Evolutionary conservation across 2,797 vertebrate genomes (phyloP).

Genomic region (Mormyrus proboscirostris): DNA sequence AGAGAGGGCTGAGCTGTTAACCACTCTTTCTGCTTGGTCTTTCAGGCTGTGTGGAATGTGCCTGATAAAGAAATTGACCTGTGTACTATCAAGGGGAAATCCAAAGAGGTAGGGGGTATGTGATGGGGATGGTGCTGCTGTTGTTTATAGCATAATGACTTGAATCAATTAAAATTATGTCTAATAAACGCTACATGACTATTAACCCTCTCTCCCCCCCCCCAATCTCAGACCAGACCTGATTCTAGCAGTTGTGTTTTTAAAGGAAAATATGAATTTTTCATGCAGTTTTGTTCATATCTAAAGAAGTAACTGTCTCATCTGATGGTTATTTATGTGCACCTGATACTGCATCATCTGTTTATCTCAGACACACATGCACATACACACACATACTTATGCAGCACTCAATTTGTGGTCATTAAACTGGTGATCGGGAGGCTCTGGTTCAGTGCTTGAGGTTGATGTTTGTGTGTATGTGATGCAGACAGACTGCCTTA

Average conservation of each 20-base stretch:
- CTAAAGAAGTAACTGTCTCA: too few species aligned
- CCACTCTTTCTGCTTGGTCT: neutral
- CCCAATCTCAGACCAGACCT: too few species aligned
- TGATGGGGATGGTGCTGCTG: neutral
- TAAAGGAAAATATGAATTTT: too few species aligned
- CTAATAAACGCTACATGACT: neutral
- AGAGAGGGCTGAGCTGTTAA: neutral
- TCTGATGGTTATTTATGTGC: too few species aligned
- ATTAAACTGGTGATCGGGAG: neutral
- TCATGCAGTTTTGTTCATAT: too few species aligned
- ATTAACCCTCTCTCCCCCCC: too few species aligned
- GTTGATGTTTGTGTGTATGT: neutral
- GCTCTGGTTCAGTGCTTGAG: neutral
- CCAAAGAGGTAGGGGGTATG: slow-evolving; percentile 71
- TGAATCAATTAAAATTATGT: neutral
- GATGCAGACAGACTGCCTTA: slow-evolving; percentile 71
- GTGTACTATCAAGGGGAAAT: slow-evolving; percentile 88
- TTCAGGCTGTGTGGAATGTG: slow-evolving; percentile 79
- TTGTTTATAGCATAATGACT: neutral
- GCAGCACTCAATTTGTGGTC: neutral
- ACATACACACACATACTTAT: too few species aligned
- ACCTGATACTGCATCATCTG: too few species aligned
- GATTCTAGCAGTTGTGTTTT: too few species aligned
- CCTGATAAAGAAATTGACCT: slow-evolving; percentile 63
- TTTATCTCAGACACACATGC: too few species aligned